Evolutionary conservation across 2,888 invertebrate genomes (phyloP), one percentile per base, ranked within the genome.

Genomic region (Agrilus cyanescens): DNA sequence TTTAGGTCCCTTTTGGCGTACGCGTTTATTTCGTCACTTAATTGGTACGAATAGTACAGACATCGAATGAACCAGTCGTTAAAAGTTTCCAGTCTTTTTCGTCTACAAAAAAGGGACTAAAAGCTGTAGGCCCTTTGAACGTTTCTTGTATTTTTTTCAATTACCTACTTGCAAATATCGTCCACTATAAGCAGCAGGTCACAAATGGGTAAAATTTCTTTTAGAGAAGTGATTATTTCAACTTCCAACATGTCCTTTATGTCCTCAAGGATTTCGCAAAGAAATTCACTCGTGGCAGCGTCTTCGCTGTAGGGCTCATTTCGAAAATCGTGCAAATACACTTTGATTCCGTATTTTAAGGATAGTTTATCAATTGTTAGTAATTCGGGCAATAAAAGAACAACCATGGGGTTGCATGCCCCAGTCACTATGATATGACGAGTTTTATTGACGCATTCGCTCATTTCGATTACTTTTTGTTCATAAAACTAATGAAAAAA

Each of bases 171-270:
- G 29, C 43, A 30, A 50, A 60, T 62, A 56, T 74, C 69, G 50
- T 75, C 72, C 37, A 74, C 51, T 38, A 74, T 56, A 40, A 78
- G 71, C 8, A 77, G 53, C 43, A 76, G 55, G 57, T 77, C 73
- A 13, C 70, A 66, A 43, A 68, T 56, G 7, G 65, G 60, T 4
- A 77, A 58, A 13, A 69, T 73, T 14, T 67, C 56, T 14, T 71
- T 68, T 50, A 74, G 57, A 57, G 63, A 68, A 2, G 66, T 58
- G 10, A 71, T 61, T 43, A 66, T 18, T 12, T 3, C 4, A 32
- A 46, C 15, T 25, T 39, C 18, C 29, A 47, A 16, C 32, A 39
- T 16, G 50, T 39, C 53, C 38, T 31, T 42, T 5, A 57, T 15
- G 35, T 58, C 53, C 36, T 51, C 53, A 25, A 48, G 48, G 4